phyloP scores from a whole-genome alignment of 2,797 vertebrate genomes.

The Dermochelys coriacea region DNA sequence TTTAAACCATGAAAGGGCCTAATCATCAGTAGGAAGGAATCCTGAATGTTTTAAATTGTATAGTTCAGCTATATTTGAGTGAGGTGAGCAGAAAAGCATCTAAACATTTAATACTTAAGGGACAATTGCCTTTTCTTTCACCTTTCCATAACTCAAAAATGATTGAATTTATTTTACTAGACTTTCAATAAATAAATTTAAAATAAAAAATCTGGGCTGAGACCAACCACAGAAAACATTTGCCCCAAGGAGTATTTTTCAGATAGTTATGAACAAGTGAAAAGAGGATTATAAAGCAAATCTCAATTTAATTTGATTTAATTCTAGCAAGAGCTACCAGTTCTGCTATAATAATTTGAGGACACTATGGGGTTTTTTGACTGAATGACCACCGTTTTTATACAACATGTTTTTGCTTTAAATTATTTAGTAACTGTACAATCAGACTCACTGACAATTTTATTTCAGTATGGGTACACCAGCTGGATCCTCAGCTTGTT shows the following conservation, averaged over 20 bases:
- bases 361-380: neutral
- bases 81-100: constrained; percentile 19
- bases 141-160: constrained; percentile 12
- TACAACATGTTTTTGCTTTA: neutral
- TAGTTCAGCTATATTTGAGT: neutral
- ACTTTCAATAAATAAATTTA: constrained; percentile 15
- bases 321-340: constrained; percentile 37
- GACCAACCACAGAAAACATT: constrained; percentile 46
- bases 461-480: accelerated
- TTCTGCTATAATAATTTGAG: constrained; percentile 31
- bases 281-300: constrained; percentile 21
- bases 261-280: constrained; percentile 18
- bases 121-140: constrained; percentile 29
- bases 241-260: constrained; percentile 59
- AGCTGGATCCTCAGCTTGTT: neutral
- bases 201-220: constrained; percentile 50
- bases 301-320: neutral
- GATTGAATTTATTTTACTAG: constrained; percentile 52
- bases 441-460: neutral
- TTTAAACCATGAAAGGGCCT: constrained; percentile 40
- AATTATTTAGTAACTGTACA: neutral
- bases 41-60: constrained; percentile 35
- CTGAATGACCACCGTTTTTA: neutral
- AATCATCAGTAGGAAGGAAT: constrained; percentile 52
- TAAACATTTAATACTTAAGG: constrained; percentile 16